A percentile compares a stretch with the other conserved stretches of the same genome.
Evolutionary conservation across 2,797 vertebrate genomes (phyloP).

Genomic region (Gobionotothen gibberifrons): DNA sequence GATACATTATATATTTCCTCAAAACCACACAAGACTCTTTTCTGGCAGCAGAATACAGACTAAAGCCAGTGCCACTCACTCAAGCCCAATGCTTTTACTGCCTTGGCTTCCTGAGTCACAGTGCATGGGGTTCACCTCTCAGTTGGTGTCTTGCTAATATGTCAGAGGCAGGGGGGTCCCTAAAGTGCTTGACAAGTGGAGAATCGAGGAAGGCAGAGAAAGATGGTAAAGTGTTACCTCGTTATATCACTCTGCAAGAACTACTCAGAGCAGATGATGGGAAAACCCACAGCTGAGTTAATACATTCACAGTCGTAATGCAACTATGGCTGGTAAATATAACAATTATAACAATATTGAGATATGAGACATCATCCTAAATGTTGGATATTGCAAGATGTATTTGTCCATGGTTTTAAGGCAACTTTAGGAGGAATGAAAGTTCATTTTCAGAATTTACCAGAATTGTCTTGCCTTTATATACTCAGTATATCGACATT

Average conservation of each 20-base stretch:
- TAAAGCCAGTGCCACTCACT: constrained; percentile 51
- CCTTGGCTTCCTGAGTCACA: constrained; percentile 39
- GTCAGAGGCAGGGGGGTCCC: constrained; percentile 10
- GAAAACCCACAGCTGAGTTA: constrained; percentile 31
- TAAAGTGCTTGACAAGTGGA: constrained; percentile 6
- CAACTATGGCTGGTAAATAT: too few species aligned
- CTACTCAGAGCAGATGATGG: constrained; percentile 16
- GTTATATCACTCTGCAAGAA: constrained; percentile 8
- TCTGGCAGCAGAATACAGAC: constrained; percentile 56
- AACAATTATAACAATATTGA: too few species aligned
- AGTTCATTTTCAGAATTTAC: too few species aligned
- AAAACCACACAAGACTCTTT: constrained; percentile 66
- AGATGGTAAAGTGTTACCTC: neutral
- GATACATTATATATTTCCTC: constrained; percentile 71
- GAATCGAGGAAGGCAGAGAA: neutral
- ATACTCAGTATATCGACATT: too few species aligned
- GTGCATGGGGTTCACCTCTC: constrained; percentile 42
- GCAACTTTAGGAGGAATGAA: too few species aligned
- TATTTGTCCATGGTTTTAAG: too few species aligned
- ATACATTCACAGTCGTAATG: neutral
- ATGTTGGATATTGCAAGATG: too few species aligned
- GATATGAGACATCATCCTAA: too few species aligned
- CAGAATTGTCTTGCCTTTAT: too few species aligned
- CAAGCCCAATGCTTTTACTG: constrained; percentile 45
- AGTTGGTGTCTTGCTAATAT: constrained; percentile 39